Conservation (phyloP, 2,797 vertebrate species). For the Odontamblyopus rebecca region DNA sequence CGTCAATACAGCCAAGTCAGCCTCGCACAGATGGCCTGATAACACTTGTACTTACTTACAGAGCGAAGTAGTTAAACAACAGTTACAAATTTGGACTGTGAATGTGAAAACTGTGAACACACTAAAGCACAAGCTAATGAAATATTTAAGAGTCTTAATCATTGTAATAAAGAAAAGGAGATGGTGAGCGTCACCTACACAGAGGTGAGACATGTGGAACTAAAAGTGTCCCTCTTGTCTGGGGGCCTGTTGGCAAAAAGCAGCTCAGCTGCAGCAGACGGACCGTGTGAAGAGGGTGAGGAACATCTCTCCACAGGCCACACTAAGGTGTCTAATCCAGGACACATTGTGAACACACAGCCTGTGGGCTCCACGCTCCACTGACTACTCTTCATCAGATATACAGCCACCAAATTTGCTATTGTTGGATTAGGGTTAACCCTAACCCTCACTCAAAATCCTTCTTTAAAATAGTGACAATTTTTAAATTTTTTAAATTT, state of each 20-base stretch:
- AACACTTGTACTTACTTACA: constrained; percentile 18
- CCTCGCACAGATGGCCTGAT: constrained; percentile 29
- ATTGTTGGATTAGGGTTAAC: not conserved
- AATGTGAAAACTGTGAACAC: constrained; percentile 3
- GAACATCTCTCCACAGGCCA: constrained; percentile 78
- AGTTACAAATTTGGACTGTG: constrained; percentile 5
- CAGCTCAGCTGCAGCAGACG: constrained; percentile 75
- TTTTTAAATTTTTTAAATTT: too few species aligned
- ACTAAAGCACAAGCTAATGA: constrained; percentile 4
- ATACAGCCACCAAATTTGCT: constrained; percentile 30
- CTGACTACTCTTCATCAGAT: constrained; percentile 41
- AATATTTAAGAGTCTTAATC: not conserved
- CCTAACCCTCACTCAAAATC: not conserved
- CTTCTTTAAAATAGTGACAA: not conserved
- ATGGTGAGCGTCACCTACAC: constrained; percentile 29
- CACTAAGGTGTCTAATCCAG: constrained; percentile 79
- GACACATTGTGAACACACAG: constrained; percentile 77
- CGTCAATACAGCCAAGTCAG: constrained; percentile 11
- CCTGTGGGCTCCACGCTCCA: constrained; percentile 66
- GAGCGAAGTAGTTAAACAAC: constrained; percentile 13
- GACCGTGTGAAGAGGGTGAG: constrained; percentile 74
- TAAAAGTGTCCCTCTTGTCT: constrained; percentile 73
- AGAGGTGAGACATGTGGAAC: constrained; percentile 61
- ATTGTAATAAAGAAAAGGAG: constrained; percentile 15
- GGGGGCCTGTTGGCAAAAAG: constrained; percentile 74